These are phyloP conservation scores for Enteromius thamalakanensis DNA, from an alignment of 2,797 vertebrate species.

Conservation along the genomic window DNA sequence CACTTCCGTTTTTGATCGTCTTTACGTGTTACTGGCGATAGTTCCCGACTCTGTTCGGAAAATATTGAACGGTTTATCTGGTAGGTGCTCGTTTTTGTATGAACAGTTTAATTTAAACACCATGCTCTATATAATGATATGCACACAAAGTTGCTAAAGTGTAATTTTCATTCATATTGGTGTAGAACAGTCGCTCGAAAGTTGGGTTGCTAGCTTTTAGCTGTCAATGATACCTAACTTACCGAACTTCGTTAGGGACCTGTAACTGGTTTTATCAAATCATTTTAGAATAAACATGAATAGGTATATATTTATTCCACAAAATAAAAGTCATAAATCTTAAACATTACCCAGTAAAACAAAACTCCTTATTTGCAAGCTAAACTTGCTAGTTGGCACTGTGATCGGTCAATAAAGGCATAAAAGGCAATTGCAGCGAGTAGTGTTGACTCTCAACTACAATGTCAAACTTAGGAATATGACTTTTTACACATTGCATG, in stretches of 20 bases:
- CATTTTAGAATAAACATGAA: background rate
- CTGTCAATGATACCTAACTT: background rate
- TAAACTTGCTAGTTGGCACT: constrained; percentile 4
- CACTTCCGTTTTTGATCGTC: constrained; percentile 35
- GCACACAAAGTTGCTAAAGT: background rate
- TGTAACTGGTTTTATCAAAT: background rate
- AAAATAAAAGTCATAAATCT: background rate
- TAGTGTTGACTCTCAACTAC: background rate
- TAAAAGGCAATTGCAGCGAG: background rate
- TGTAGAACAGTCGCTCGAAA: background rate
- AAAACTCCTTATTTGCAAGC: background rate
- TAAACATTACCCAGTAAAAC: background rate
- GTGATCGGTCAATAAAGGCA: background rate
- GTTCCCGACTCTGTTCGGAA: background rate
- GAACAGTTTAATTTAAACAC: background rate
- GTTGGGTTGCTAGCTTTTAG: constrained; percentile 18
- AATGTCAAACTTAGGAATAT: background rate
- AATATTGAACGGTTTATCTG: background rate
- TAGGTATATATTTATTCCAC: background rate
- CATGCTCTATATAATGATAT: background rate
- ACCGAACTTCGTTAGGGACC: background rate
- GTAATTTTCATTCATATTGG: background rate
- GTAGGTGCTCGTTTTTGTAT: constrained; percentile 15
- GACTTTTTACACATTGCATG: background rate
- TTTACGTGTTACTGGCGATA: background rate